These are phyloP conservation scores for Epinephelus malabaricus DNA, from an alignment of 2,797 vertebrate species.

Conservation along the genomic window DNA sequence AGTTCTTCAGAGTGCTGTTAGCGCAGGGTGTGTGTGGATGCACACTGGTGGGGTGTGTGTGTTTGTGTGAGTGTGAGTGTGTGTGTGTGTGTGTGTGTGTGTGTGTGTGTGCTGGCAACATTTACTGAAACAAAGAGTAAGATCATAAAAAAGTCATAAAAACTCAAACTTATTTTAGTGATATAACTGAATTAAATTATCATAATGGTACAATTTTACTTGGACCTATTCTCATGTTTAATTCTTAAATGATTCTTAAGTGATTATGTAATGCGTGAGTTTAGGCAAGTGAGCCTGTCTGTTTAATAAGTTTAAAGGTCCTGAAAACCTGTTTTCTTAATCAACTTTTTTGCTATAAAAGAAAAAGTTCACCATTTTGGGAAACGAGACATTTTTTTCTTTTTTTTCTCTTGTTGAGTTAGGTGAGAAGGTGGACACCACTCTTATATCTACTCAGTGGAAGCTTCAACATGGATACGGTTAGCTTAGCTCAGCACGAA, in stretches of 20 bases:
- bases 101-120: slow-evolving; percentile 28
- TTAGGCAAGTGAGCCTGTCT: not conserved
- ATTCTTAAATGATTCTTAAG: not conserved
- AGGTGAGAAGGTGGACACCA: not conserved
- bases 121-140: slow-evolving; percentile 19
- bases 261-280: not conserved
- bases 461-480: too few species aligned
- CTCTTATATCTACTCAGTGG: not conserved
- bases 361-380: not conserved
- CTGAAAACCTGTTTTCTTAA: slow-evolving; percentile 7
- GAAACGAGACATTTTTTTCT: not conserved
- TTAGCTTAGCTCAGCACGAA: not conserved
- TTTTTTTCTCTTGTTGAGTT: not conserved
- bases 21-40: slow-evolving; percentile 48
- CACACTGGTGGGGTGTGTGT: slow-evolving; percentile 17
- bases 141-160: not conserved
- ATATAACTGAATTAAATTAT: slow-evolving; percentile 3
- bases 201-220: not conserved
- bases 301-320: not conserved
- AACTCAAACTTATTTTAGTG: not conserved
- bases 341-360: not conserved
- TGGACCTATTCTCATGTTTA: not conserved
- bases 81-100: slow-evolving; percentile 3
- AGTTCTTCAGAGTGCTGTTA: slow-evolving; percentile 36
- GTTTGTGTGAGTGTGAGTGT: not conserved